Evolutionary conservation across 2,888 invertebrate genomes (phyloP).

Genomic region (Sphecodes monilicornis): DNA sequence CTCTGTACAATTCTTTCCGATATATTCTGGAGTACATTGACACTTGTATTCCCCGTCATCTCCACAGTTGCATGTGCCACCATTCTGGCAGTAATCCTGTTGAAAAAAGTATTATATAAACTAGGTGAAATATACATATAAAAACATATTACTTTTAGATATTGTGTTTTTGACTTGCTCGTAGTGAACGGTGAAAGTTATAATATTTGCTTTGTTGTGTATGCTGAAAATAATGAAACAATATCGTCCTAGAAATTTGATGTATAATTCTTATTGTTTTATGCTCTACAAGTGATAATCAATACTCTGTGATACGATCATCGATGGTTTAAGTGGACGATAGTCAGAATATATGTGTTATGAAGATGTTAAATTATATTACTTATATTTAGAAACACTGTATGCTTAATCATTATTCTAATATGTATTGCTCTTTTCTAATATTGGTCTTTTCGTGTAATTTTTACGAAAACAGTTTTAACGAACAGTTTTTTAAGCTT

Average conservation of each 20-base stretch:
- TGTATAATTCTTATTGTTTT: background rate
- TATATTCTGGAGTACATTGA: slow-evolving; percentile 89
- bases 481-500: too few species aligned
- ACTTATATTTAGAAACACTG: too few species aligned
- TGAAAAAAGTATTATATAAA: slow-evolving; percentile 12
- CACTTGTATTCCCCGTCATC: slow-evolving; percentile 88
- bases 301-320: background rate
- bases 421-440: too few species aligned
- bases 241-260: background rate
- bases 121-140: background rate
- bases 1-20: slow-evolving; percentile 91
- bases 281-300: background rate
- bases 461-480: too few species aligned
- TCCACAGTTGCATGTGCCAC: slow-evolving; percentile 90
- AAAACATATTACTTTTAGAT: background rate
- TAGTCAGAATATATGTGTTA: too few species aligned
- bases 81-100: slow-evolving; percentile 89
- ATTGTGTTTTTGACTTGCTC: background rate
- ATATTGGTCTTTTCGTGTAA: too few species aligned
- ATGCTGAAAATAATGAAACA: background rate
- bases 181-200: too few species aligned
- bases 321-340: too few species aligned
- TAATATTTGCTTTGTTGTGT: background rate
- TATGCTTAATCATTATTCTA: too few species aligned
- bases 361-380: too few species aligned